Evolutionary conservation across 2,797 vertebrate genomes (phyloP), one percentile per base, ranked within the genome.

Genomic region (Enteromius trimaculatus): DNA sequence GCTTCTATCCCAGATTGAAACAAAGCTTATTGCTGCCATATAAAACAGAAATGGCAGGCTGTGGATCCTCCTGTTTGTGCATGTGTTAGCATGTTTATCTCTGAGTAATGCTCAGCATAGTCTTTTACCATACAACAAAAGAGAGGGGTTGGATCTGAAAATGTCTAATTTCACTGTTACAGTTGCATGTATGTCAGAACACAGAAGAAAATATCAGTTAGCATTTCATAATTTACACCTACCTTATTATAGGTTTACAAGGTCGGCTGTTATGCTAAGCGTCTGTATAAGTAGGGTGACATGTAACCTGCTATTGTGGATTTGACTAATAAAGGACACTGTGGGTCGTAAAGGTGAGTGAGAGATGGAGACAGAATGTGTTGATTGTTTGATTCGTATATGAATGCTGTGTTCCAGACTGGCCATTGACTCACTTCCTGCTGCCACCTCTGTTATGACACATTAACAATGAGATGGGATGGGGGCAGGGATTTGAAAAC

Each of bases 361-460:
- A 29, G 26, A 62, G 31, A 39, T 14, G 2, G 16, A 74, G 19
- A 64, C 19, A 34, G 23, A 49, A 79, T 66, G 42, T 66, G 77
- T 34, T 37, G 2, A 29, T 26, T 62, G 79, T 72, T 29, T 70
- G 21, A 80, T 26, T 21, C 23, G n/a, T 21, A 71, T 81, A 34
- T 69, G 34, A 31, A 79, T 31, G 64, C 6, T 34, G 21, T 69
- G 39, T 42, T 47, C 26, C 39, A 81, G 51, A 64, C 44, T 51
- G 68, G 58, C n/a, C 53, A 42, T 53, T 87, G 82, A 82, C 29
- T 84, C 82, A 83, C 72, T 84, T 86, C 82, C 85, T 84, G 82
- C 21, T 62, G 14, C 72, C 21, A 14, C 21, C 42, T 47, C 6
- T 80, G 64, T 66, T 79, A 75, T 79, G 70, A 62, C 81, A 29